These are phyloP conservation scores for Pseudomyrmex cubaensis DNA, from an alignment of 1,140 invertebrate genomes.

Conservation along the genomic window DNA sequence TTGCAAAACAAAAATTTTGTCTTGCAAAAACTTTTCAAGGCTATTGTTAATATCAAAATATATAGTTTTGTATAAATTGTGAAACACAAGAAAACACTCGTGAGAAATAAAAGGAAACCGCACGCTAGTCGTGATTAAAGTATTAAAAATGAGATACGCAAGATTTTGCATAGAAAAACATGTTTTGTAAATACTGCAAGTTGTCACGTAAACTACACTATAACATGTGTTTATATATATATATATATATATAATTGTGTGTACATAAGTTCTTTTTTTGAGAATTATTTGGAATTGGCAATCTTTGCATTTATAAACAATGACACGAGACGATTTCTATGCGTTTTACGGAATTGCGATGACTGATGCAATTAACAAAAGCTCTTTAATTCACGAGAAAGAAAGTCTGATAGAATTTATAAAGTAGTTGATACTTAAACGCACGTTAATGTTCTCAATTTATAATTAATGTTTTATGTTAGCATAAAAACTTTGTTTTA, in stretches of 20 bases:
- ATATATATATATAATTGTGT: not conserved
- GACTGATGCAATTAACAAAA: not conserved
- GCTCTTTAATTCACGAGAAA: not conserved
- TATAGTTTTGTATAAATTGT: conserved; percentile 19
- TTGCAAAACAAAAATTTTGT: too few relatives aligned
- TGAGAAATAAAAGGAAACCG: conserved; percentile 57
- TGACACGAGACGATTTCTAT: not conserved
- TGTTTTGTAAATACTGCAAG: not conserved
- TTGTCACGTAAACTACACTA: too few relatives aligned
- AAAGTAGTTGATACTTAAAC: not conserved
- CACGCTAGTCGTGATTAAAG: conserved; percentile 29
- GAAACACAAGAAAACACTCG: conserved; percentile 4
- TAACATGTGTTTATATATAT: not conserved
- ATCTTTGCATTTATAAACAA: not conserved
- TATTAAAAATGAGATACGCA: conserved; percentile 41
- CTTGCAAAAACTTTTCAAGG: not conserved
- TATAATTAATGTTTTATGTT: too few relatives aligned
- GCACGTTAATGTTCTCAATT: not conserved
- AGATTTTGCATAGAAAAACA: conserved; percentile 21
- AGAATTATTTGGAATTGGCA: conserved; percentile 1
- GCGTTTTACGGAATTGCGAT: conserved; percentile 1
- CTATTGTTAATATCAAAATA: not conserved
- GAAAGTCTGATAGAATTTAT: not conserved
- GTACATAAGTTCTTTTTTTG: not conserved
- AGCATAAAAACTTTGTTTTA: too few relatives aligned